Percentiles rank a stretch among this genome's conserved stretches.
These are phyloP conservation scores for Apocheima hispidaria DNA, from an alignment of 2,888 invertebrate species.

Conservation along the genomic window DNA sequence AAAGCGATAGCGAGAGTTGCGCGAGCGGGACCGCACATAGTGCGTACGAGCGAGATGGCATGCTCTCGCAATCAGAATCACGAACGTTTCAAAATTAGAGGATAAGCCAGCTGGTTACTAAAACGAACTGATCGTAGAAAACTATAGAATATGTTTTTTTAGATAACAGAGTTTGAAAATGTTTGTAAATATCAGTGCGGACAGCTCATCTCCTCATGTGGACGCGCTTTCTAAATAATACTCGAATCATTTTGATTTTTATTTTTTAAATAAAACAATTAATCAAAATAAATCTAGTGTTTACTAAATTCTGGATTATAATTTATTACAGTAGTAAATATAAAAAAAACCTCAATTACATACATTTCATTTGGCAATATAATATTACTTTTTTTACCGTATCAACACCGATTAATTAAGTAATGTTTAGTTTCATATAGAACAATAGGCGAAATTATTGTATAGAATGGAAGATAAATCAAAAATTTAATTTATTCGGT, in stretches of 20 bases:
- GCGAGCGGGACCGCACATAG: too few species aligned
- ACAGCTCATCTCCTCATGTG: background rate
- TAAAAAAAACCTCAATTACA: constrained; percentile 24
- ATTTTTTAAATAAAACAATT: constrained; percentile 7
- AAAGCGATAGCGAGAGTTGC: too few species aligned
- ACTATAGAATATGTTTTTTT: too few species aligned
- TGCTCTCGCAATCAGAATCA: too few species aligned
- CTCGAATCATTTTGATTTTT: background rate
- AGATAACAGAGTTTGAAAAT: too few species aligned
- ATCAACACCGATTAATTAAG: constrained; percentile 20
- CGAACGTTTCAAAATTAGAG: too few species aligned
- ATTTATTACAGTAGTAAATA: constrained; percentile 11
- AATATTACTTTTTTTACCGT: constrained; percentile 22
- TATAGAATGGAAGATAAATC: constrained; percentile 7
- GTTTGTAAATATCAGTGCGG: background rate
- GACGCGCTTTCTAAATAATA: constrained; percentile 10
- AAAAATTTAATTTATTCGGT: background rate
- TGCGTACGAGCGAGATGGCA: too few species aligned
- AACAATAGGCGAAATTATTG: constrained; percentile 14
- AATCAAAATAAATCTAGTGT: background rate
- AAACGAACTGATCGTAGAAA: too few species aligned
- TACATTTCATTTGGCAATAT: constrained; percentile 25
- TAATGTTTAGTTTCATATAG: constrained; percentile 10
- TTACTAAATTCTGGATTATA: constrained; percentile 13
- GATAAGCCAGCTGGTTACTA: too few species aligned